Evolutionary conservation across 2,888 invertebrate genomes (phyloP).

Genomic region (Stegophylla sp.): DNA sequence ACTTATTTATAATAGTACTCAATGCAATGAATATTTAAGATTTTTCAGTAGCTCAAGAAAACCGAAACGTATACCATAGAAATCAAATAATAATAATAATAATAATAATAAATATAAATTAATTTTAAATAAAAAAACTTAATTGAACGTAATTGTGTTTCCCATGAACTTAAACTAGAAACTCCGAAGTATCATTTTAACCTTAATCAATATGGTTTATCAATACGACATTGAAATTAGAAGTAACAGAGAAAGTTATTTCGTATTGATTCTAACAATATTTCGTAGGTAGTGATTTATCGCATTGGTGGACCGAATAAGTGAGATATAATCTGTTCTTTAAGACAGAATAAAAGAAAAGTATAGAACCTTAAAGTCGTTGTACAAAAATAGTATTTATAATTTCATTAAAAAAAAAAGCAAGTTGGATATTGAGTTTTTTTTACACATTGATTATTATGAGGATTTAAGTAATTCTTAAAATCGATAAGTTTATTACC

Average conservation of each 20-base stretch:
- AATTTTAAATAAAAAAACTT: too few species aligned
- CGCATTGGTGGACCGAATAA: not conserved
- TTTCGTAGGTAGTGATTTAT: not conserved
- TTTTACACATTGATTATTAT: not conserved
- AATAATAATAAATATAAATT: too few species aligned
- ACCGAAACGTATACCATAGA: too few species aligned
- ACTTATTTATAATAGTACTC: too few species aligned
- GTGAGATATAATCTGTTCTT: not conserved
- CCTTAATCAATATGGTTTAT: too few species aligned
- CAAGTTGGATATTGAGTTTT: not conserved
- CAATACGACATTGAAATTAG: not conserved
- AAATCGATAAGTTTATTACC: too few species aligned
- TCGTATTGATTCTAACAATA: not conserved
- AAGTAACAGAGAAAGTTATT: slow-evolving; percentile 18
- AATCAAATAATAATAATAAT: too few species aligned
- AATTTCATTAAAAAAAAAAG: not conserved
- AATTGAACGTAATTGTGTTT: not conserved
- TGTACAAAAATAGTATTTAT: not conserved
- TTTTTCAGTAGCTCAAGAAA: too few species aligned
- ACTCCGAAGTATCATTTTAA: too few species aligned
- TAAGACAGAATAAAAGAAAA: not conserved
- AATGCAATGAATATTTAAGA: too few species aligned
- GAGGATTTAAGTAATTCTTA: too few species aligned
- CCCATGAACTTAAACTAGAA: too few species aligned
- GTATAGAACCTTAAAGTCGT: not conserved